Conservation (phyloP, 2,888 invertebrate species). For the Harpagoxenus sublaevis region DNA sequence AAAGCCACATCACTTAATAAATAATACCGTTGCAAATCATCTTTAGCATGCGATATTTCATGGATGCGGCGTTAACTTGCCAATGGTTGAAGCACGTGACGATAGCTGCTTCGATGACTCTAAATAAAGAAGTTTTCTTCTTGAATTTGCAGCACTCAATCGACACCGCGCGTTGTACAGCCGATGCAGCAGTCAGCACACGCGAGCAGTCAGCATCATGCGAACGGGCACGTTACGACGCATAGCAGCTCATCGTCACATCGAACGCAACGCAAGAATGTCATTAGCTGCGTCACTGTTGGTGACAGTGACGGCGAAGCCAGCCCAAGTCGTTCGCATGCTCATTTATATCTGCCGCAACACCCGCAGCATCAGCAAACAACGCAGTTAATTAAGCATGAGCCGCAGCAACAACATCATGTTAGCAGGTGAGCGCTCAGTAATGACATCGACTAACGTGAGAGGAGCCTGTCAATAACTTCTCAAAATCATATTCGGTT, state of each 20-base stretch:
- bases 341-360: conserved; percentile 78
- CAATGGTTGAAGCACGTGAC: background rate
- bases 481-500: background rate
- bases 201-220: conserved; percentile 77
- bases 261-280: conserved; percentile 89
- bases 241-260: conserved; percentile 74
- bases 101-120: background rate
- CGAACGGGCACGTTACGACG: conserved; percentile 69
- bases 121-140: background rate
- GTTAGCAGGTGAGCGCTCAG: conserved; percentile 77
- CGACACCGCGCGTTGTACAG: conserved; percentile 82
- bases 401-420: conserved; percentile 87
- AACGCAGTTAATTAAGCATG: conserved; percentile 87
- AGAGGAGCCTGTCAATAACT: background rate
- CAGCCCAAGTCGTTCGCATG: conserved; percentile 87
- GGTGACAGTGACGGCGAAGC: conserved; percentile 92
- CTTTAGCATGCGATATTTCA: conserved; percentile 29
- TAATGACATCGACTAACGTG: background rate
- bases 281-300: conserved; percentile 93
- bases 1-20: background rate
- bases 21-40: conserved; percentile 11
- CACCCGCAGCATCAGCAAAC: conserved; percentile 84
- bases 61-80: conserved; percentile 15
- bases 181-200: conserved; percentile 79
- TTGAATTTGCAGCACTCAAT: conserved; percentile 80